Conservation (phyloP, 2,113 vertebrate species). For the Thalassoma bifasciatum region DNA sequence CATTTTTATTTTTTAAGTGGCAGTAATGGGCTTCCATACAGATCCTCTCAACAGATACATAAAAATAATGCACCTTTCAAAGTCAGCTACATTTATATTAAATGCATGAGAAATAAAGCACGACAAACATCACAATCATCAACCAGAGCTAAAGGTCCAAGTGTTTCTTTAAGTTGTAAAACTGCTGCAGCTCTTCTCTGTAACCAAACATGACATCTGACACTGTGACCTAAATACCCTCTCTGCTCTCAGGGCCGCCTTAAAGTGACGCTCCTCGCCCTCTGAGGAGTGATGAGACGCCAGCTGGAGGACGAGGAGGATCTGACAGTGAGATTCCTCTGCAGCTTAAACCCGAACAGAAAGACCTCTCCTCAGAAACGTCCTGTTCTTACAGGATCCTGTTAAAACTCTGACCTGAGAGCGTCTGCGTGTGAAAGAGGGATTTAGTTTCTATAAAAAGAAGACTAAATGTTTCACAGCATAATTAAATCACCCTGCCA, state of each 20-base stretch:
- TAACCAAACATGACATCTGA: conserved; percentile 61
- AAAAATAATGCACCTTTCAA: no score
- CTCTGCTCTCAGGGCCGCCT: conserved; percentile 19
- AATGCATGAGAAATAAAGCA: no score
- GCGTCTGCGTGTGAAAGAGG: conserved; percentile 2
- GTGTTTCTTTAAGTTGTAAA: not conserved
- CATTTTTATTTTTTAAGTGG: no score
- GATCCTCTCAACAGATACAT: no score
- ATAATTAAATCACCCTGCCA: conserved; percentile 35
- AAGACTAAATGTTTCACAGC: conserved; percentile 15
- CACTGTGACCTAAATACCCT: conserved; percentile 65
- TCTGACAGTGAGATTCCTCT: not conserved
- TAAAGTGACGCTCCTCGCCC: conserved; percentile 11
- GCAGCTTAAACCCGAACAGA: not conserved
- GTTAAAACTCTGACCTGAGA: conserved; percentile 22
- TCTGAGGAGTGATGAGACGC: conserved; percentile 21
- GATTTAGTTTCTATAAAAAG: conserved; percentile 45
- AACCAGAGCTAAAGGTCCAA: not conserved
- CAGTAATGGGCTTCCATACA: no score
- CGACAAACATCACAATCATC: no score
- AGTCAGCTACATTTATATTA: no score
- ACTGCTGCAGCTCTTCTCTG: conserved; percentile 14
- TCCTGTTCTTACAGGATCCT: conserved; percentile 24
- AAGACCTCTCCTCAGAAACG: not conserved
- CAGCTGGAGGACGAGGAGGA: conserved; percentile 22